Conservation (phyloP, 2,797 vertebrate species). For the Siniperca obscura region DNA sequence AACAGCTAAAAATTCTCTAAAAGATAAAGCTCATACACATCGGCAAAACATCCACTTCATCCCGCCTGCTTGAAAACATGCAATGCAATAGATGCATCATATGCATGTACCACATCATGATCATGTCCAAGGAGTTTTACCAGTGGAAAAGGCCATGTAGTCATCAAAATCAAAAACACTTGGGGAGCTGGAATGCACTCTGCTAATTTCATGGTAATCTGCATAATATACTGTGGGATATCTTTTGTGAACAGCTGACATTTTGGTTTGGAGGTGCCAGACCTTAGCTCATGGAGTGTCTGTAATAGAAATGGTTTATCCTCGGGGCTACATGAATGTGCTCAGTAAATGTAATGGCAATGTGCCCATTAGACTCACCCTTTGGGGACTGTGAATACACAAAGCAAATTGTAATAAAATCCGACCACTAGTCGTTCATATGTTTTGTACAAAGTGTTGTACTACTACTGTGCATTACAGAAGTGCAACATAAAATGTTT, state of each 20-base stretch:
- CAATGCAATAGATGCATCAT: background rate
- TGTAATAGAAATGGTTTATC: background rate
- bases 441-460: background rate
- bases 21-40: conserved; percentile 12
- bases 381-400: background rate
- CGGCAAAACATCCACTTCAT: background rate
- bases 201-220: background rate
- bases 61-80: conserved; percentile 1
- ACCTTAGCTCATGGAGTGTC: background rate
- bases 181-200: background rate
- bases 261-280: background rate
- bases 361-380: background rate
- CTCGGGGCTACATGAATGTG: background rate
- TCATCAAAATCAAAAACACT: background rate
- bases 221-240: background rate
- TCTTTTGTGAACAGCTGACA: background rate
- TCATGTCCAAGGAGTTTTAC: background rate
- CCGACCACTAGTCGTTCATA: background rate
- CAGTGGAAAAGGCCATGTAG: background rate
- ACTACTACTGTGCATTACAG: background rate
- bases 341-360: background rate
- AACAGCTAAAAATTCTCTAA: background rate
- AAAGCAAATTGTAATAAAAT: background rate
- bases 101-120: background rate
- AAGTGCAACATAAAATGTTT: background rate